Base-by-base conservation (phyloP, 2,888 invertebrate species). In the Spisula solida region DNA sequence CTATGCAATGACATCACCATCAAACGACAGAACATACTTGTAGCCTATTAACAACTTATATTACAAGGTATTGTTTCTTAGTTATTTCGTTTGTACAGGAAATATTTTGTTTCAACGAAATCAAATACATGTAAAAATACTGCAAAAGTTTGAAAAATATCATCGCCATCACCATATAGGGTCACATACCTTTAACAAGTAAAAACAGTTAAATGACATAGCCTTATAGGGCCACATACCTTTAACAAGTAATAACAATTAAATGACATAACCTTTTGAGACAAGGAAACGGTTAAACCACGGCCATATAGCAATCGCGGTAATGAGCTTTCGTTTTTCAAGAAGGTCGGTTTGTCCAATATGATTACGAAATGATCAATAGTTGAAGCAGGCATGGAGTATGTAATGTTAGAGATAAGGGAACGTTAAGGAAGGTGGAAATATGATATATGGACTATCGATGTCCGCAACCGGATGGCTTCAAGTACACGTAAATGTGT, bases 191-290 rank as follows among this genome's bases (percentile, higher is more conserved):
- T 66, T 66, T 66, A 66, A 66, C 25, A 1, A 66, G 18, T n/a
- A 18, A 66, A 6, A 66, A 75, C 16, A 18, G n/a, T n/a, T n/a
- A n/a, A n/a, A 31, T 75, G 75, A 41, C 2, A 41, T 41, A 41
- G 2, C 41, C 8, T 8, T 41, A 8, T 41, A 5, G 41, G 41
- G 41, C 8, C 8, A 2, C 41, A 41, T 41, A 41, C 41, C 60
- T 66, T 66, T 66, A 66, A 66, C 25, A 1, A 66, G 18, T n/a
- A 18, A 66, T 25, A 66, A 75, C 16, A 18, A n/a, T n/a, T n/a
- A n/a, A n/a, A 31, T 75, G 75, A 75, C 31, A 75, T 75, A 75
- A 75, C 75, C 29, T 25, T 18, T 75, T 75, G 75, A 25, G 75
- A 75, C 75, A 34, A 34, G 34, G 12, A 34, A 75, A 18, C 16